A percentile compares a stretch with the other conserved stretches of the same genome.
phyloP scores from a whole-genome alignment of 2,888 invertebrate genomes.

The Melinaea marsaeus region DNA sequence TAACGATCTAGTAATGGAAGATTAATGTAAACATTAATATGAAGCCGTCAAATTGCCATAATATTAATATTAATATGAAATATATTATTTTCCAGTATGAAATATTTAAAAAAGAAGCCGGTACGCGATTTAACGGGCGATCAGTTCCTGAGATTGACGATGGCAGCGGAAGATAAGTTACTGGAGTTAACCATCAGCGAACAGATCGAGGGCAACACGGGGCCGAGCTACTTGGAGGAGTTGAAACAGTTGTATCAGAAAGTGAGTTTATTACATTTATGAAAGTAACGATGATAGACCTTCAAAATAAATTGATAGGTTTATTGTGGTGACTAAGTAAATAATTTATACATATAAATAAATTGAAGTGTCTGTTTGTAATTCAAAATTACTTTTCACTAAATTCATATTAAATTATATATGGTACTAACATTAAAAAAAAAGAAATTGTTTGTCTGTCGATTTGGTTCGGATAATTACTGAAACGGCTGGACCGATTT shows the following conservation, averaged over 20 bases:
- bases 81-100: constrained; percentile 76
- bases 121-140: constrained; percentile 92
- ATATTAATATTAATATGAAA: constrained; percentile 7
- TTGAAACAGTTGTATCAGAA: constrained; percentile 90
- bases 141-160: constrained; percentile 89
- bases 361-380: no score
- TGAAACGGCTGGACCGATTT: no score
- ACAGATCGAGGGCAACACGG: constrained; percentile 87
- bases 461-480: no score
- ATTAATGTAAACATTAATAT: neutral
- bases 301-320: no score
- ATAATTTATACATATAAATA: no score
- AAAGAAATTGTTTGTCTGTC: no score
- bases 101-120: constrained; percentile 95
- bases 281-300: neutral
- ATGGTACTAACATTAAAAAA: no score
- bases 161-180: constrained; percentile 90
- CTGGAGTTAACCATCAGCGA: constrained; percentile 85
- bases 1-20: no score
- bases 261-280: constrained; percentile 53
- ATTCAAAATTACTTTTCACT: no score
- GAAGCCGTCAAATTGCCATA: neutral
- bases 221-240: constrained; percentile 90
- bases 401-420: no score
- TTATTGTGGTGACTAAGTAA: no score